Conservation (phyloP, 2,113 vertebrate species). For the Muntiacus muntjak region DNA sequence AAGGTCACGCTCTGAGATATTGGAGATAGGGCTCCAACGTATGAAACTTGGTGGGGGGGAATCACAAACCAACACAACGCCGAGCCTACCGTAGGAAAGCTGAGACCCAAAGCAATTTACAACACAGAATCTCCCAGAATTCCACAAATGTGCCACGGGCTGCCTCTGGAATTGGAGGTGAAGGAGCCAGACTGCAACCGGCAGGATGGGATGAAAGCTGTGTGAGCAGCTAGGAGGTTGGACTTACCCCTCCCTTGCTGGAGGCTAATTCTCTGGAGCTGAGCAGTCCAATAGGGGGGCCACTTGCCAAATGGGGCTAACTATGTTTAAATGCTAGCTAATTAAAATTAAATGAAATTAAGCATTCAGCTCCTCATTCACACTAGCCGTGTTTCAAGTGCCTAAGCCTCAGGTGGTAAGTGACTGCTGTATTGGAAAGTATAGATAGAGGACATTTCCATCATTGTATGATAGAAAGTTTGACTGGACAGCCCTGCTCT, state of each 20-base stretch:
- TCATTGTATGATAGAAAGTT: neutral
- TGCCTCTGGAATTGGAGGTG: neutral
- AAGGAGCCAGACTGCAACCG: neutral
- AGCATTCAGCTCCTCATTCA: neutral
- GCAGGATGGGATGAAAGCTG: neutral
- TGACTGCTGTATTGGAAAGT: neutral
- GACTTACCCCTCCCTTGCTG: neutral
- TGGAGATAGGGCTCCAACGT: neutral
- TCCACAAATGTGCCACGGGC: rapidly evolving
- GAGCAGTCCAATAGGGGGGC: neutral
- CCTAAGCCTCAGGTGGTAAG: neutral
- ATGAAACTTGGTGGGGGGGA: neutral
- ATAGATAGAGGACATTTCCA: neutral
- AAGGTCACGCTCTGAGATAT: neutral
- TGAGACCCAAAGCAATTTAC: neutral
- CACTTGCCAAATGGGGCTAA: neutral
- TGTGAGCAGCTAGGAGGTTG: neutral
- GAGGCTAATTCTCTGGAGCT: neutral
- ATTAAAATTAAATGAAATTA: neutral
- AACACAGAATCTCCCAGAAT: neutral
- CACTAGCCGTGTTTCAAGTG: neutral
- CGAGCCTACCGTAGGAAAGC: neutral
- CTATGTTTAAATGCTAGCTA: neutral
- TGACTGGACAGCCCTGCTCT: neutral
- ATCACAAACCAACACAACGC: neutral